These are phyloP conservation scores for Steinernema hermaphroditum DNA, from an alignment of 2,888 invertebrate species.

Conservation along the genomic window DNA sequence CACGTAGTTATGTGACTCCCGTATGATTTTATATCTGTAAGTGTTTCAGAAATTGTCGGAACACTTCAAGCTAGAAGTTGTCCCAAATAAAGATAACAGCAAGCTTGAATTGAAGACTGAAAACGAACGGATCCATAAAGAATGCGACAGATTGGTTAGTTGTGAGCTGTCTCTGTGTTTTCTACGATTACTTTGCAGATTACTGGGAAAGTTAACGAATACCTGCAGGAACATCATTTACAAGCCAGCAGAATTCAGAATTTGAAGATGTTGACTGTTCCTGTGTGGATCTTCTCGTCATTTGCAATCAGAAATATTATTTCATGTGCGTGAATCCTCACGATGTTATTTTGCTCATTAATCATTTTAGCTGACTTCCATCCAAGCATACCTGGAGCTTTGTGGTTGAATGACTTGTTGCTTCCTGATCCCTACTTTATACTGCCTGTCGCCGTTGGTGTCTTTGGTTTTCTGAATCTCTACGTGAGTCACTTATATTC, in stretches of 20 bases:
- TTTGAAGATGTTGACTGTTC: slow-evolving; percentile 59
- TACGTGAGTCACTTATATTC: slow-evolving; percentile 46
- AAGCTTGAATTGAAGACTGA: slow-evolving; percentile 49
- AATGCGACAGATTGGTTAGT: slow-evolving; percentile 42
- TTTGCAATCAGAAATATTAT: slow-evolving; percentile 61
- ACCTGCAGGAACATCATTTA: slow-evolving; percentile 49
- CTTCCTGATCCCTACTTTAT: slow-evolving; percentile 61
- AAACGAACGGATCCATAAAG: slow-evolving; percentile 35
- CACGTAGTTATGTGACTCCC: not conserved
- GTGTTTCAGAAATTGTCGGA: slow-evolving; percentile 52
- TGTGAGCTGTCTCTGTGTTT: not conserved
- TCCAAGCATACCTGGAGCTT: slow-evolving; percentile 51
- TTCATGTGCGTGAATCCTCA: slow-evolving; percentile 31
- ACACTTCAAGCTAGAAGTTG: slow-evolving; percentile 49
- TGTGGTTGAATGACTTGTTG: slow-evolving; percentile 58
- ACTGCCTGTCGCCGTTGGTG: slow-evolving; percentile 56
- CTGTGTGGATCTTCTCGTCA: slow-evolving; percentile 63
- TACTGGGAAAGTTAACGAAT: slow-evolving; percentile 43
- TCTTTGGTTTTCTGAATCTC: slow-evolving; percentile 60
- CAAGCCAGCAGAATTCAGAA: slow-evolving; percentile 59
- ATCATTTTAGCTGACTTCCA: slow-evolving; percentile 55
- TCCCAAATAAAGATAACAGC: slow-evolving; percentile 44
- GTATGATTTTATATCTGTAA: not conserved
- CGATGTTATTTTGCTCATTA: slow-evolving; percentile 31
- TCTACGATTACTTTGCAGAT: slow-evolving; percentile 39